Percentiles rank a stretch among this genome's conserved stretches.
phyloP scores from a whole-genome alignment of 2,888 invertebrate genomes.

The Eupelmus urozonus region DNA sequence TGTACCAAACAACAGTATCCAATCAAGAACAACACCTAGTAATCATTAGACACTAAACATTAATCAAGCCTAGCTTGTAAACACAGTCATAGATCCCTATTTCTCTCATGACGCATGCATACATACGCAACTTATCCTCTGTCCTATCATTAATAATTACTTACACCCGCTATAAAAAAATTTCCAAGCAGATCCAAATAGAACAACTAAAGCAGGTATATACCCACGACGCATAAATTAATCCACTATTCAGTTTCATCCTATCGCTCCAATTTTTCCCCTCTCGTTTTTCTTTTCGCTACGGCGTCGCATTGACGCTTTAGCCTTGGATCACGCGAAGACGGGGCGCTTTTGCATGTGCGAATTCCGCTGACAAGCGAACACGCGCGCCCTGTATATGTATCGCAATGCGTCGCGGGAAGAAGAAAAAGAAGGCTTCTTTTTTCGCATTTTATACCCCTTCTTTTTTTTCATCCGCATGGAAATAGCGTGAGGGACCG shows the following conservation, averaged over 20 bases:
- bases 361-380: too few relatives aligned
- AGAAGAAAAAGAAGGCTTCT: conserved; percentile 1
- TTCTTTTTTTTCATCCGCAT: not conserved
- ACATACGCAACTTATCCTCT: too few relatives aligned
- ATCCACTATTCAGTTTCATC: conserved; percentile 41
- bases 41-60: too few relatives aligned
- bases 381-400: not conserved
- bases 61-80: too few relatives aligned
- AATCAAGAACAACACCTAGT: too few relatives aligned
- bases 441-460: not conserved
- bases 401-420: not conserved
- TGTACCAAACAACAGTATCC: too few relatives aligned
- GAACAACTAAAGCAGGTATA: too few relatives aligned
- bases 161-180: too few relatives aligned
- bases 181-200: too few relatives aligned
- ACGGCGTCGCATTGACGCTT: not conserved
- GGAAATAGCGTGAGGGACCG: not conserved
- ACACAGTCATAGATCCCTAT: too few relatives aligned
- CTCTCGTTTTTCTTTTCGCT: not conserved
- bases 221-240: conserved; percentile 16
- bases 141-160: too few relatives aligned
- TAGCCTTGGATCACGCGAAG: conserved; percentile 48
- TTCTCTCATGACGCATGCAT: too few relatives aligned
- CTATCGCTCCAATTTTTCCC: conserved; percentile 29
- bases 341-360: not conserved